Evolutionary conservation across 2,797 vertebrate species (phyloP), one percentile per base, ranked within the genome.

Genomic region (Rallus crepitans): DNA sequence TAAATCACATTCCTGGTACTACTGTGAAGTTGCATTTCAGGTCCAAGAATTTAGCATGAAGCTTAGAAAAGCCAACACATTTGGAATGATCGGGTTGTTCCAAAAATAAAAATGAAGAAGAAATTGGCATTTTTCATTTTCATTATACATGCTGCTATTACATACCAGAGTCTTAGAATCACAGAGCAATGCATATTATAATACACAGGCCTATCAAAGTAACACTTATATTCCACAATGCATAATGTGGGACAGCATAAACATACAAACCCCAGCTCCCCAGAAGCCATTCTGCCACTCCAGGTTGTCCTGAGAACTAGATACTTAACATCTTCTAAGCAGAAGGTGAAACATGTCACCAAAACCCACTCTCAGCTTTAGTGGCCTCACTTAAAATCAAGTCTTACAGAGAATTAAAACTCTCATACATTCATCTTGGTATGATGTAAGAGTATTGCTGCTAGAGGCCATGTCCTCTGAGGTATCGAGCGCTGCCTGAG

Each of bases 401-500:
- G 56, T 57, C 70, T 90, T 70, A 64, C 15, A 65, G 71, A 94
- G 77, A 93, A 93, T 84, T 84, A 56, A 30, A 93, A 91, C 73
- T 90, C 69, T 75, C 50, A 50, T 6, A 37, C 48, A 68, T 89
- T 84, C 56, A 84, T 39, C 86, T 70, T 6, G 19, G 85, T 57
- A 33, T 73, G 82, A 95, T 79, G 80, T 90, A 73, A 94, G 80
- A 70, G 31, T 42, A 73, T 28, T 84, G 68, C 88, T 94, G 80
- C 80, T 48, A 68, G 68, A 90, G 85, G 83, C 77, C 55, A 2
- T 1, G 77, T 92, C 94, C 90, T 96, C 86, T 28, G 85, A 90
- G 88, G 70, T 79, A 77, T 24, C 0, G 2, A 91, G 89, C 63
- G 35, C 75, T 61, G 68, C 75, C 71, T 33, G 48, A 96, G 83